Percentiles rank a stretch among this genome's conserved stretches.
Conservation (phyloP, 1,140 invertebrate genomes). For the Bursaphelenchus mucronatus region DNA sequence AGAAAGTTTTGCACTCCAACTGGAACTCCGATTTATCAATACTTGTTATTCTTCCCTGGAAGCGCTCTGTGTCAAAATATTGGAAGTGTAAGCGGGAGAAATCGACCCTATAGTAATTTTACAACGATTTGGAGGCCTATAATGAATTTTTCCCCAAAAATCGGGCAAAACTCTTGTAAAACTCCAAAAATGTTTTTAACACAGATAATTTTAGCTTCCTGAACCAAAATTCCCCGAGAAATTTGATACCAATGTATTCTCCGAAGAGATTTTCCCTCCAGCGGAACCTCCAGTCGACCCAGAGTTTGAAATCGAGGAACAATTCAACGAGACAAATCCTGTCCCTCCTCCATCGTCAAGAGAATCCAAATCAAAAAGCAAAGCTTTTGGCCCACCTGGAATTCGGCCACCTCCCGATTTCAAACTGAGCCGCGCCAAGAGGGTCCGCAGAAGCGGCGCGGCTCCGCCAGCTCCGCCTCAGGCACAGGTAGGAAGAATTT, state of each 20-base stretch:
- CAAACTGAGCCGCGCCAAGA: not conserved
- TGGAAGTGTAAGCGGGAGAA: conserved; percentile 31
- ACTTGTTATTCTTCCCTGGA: conserved; percentile 45
- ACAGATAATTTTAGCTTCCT: conserved; percentile 6
- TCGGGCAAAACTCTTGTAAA: conserved; percentile 21
- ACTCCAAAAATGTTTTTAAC: not conserved
- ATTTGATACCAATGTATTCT: not conserved
- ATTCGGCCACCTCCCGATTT: conserved; percentile 16
- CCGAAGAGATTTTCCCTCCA: not conserved
- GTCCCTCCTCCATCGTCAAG: not conserved
- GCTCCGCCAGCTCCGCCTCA: conserved; percentile 30
- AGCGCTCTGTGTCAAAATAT: conserved; percentile 46
- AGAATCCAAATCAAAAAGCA: not conserved
- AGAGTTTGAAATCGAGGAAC: not conserved
- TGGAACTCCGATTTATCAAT: conserved; percentile 48
- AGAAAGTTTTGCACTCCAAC: conserved; percentile 46
- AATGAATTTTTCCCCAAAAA: not conserved
- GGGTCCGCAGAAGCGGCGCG: not conserved
- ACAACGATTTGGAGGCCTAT: not conserved
- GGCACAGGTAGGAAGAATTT: conserved; percentile 29
- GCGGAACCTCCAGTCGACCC: not conserved
- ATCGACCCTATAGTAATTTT: conserved; percentile 1
- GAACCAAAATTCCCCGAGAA: not conserved
- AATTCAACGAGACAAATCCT: conserved; percentile 7
- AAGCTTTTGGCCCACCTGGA: conserved; percentile 1